Evolutionary conservation across 2,888 invertebrate species (phyloP).

Genomic region (Dugesia japonica): DNA sequence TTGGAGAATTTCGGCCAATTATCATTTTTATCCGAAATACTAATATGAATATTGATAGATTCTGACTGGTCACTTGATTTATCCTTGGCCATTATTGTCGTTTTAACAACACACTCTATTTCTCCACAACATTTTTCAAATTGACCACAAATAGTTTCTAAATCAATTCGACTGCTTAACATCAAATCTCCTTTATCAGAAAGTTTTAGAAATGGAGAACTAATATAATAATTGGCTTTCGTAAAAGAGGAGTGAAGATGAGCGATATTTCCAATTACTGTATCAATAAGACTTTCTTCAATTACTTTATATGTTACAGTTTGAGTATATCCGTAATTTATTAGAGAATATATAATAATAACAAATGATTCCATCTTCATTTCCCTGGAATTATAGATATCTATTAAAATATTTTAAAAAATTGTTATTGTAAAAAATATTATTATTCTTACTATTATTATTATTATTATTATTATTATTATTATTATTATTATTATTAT

Average conservation of each 20-base stretch:
- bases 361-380: neutral
- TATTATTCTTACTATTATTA: too few relatives aligned
- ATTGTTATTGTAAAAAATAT: too few relatives aligned
- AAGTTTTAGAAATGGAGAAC: neutral
- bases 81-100: neutral
- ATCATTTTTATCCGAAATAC: constrained; percentile 26
- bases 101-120: neutral
- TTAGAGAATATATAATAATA: neutral
- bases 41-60: constrained; percentile 3
- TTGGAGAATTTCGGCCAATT: constrained; percentile 23
- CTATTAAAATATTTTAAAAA: too few relatives aligned
- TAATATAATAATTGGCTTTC: neutral
- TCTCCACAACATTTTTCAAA: neutral
- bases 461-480: too few relatives aligned
- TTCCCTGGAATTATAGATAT: too few relatives aligned
- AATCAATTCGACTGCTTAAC: constrained; percentile 6
- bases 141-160: constrained; percentile 16
- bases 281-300: neutral
- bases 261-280: neutral
- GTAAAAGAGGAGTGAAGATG: neutral
- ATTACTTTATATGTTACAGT: neutral
- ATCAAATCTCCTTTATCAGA: constrained; percentile 6
- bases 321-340: neutral
- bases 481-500: too few relatives aligned
- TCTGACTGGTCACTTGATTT: neutral